Evolutionary conservation across 2,797 vertebrate species (phyloP).

Genomic region (Carcharodon carcharias): DNA sequence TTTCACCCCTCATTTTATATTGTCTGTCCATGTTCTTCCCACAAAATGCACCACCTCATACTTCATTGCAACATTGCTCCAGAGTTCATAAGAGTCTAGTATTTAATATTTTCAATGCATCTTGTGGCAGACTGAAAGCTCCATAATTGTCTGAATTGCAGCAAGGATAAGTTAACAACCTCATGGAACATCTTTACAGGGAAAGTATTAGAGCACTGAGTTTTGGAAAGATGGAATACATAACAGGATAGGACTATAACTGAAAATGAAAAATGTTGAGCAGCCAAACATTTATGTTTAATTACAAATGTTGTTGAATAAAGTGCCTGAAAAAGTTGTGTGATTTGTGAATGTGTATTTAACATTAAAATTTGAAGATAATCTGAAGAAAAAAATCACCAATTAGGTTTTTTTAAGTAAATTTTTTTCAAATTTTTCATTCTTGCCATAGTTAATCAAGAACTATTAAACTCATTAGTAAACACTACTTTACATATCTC

Average conservation of each 20-base stretch:
- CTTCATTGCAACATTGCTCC: not conserved
- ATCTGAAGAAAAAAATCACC: not conserved
- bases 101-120: not conserved
- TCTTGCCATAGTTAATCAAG: not conserved
- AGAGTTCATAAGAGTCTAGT: not conserved
- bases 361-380: not conserved
- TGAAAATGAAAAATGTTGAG: not conserved
- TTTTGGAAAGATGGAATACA: not conserved
- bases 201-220: not conserved
- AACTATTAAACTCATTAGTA: not conserved
- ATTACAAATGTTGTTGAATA: not conserved
- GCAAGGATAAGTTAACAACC: not conserved
- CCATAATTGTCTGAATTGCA: not conserved
- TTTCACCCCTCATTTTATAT: no score
- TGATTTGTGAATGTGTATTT: not conserved
- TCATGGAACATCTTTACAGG: not conserved
- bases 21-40: no score
- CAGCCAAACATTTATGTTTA: not conserved
- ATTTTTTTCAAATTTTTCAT: not conserved
- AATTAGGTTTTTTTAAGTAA: not conserved
- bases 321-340: not conserved
- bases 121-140: not conserved
- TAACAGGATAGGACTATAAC: not conserved
- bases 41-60: no score
- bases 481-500: not conserved